phyloP scores from a whole-genome alignment of 2,113 vertebrate species.

The Microtus montanus region DNA sequence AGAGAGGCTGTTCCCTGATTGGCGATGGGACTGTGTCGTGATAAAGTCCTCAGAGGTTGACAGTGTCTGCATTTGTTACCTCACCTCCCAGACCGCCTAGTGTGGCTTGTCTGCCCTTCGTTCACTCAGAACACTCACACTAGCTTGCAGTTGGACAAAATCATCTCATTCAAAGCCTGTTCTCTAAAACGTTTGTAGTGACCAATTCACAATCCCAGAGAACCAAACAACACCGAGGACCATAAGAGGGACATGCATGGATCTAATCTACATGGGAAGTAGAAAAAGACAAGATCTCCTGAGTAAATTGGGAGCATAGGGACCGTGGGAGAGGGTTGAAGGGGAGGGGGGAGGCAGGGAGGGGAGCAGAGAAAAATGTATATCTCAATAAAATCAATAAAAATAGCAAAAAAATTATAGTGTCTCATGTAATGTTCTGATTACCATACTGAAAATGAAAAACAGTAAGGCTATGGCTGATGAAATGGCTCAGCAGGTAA shows the following conservation, averaged over 20 bases:
- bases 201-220: too few relatives aligned
- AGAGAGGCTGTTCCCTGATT: neutral
- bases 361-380: too few relatives aligned
- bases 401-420: neutral
- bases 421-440: neutral
- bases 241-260: too few relatives aligned
- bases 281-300: too few relatives aligned
- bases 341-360: too few relatives aligned
- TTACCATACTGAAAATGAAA: neutral
- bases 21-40: neutral
- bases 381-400: too few relatives aligned
- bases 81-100: neutral
- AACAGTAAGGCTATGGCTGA: neutral
- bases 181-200: neutral
- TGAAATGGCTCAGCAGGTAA: neutral
- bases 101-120: neutral
- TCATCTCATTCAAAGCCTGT: neutral
- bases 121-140: neutral
- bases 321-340: too few relatives aligned
- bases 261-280: too few relatives aligned
- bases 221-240: too few relatives aligned
- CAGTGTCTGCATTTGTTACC: neutral
- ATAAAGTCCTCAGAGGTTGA: neutral
- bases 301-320: too few relatives aligned
- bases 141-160: neutral